phyloP scores from a whole-genome alignment of 2,113 vertebrate species.

The Trachemys scripta region DNA sequence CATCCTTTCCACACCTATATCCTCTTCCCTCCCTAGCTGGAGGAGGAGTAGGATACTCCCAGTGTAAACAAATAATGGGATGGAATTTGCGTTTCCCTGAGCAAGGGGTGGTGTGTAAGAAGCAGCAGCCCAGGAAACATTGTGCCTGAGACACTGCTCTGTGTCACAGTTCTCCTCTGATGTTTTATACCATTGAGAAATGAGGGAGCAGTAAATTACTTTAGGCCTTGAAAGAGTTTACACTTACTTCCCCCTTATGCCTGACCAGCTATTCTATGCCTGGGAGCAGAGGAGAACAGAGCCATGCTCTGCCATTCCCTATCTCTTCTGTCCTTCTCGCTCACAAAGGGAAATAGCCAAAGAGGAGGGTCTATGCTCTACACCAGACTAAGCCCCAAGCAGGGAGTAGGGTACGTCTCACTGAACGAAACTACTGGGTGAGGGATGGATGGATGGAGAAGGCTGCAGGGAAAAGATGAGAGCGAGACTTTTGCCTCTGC shows the following conservation, averaged over 20 bases:
- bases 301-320: neutral
- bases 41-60: neutral
- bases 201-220: neutral
- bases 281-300: neutral
- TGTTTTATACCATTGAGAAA: fast-evolving
- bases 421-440: neutral
- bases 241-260: neutral
- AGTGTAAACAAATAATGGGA: neutral
- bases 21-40: neutral
- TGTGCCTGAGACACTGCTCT: neutral
- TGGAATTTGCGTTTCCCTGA: neutral
- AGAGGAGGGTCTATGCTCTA: neutral
- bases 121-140: neutral
- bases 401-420: neutral
- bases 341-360: neutral
- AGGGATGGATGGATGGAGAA: neutral
- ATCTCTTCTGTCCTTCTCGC: neutral
- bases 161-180: neutral
- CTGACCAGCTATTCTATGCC: neutral
- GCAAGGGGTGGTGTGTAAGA: neutral
- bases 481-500: neutral
- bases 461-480: neutral
- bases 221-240: neutral
- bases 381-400: neutral
- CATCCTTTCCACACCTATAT: neutral